Conservation (phyloP, 2,113 vertebrate genomes). For the Prietella phreatophila region DNA sequence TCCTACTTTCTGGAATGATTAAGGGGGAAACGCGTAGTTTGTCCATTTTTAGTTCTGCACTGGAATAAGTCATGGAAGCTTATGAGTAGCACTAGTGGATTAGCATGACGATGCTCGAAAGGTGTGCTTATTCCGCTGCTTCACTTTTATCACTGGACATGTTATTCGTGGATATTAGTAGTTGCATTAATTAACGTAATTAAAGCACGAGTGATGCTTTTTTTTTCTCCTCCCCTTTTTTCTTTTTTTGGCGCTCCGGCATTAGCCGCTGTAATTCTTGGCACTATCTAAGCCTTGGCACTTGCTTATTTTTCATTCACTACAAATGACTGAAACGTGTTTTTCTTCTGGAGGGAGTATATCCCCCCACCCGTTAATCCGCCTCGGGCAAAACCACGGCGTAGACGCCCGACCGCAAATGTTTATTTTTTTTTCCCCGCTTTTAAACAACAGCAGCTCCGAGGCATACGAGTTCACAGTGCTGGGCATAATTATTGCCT, state of each 20-base stretch:
- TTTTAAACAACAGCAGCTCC: conserved; percentile 18
- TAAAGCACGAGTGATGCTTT: background rate
- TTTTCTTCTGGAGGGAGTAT: background rate
- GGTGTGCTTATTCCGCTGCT: background rate
- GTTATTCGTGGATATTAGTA: background rate
- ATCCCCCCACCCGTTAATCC: background rate
- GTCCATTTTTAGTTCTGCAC: background rate
- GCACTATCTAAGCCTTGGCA: conserved; percentile 1
- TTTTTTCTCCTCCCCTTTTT: background rate
- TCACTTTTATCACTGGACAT: background rate
- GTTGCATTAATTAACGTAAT: background rate
- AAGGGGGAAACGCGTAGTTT: background rate
- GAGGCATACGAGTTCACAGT: background rate
- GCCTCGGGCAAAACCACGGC: background rate
- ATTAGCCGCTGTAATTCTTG: background rate
- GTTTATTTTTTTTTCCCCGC: background rate
- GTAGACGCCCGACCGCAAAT: background rate
- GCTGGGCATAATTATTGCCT: conserved; percentile 29
- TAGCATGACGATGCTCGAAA: background rate
- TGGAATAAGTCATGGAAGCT: background rate
- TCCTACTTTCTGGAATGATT: background rate
- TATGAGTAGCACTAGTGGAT: background rate
- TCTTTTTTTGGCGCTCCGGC: background rate
- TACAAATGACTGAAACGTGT: background rate
- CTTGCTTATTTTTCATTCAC: conserved; percentile 15